Evolutionary conservation across 2,888 invertebrate genomes (phyloP), one percentile per base, ranked within the genome.

Genomic region (Metacarcinus magister): DNA sequence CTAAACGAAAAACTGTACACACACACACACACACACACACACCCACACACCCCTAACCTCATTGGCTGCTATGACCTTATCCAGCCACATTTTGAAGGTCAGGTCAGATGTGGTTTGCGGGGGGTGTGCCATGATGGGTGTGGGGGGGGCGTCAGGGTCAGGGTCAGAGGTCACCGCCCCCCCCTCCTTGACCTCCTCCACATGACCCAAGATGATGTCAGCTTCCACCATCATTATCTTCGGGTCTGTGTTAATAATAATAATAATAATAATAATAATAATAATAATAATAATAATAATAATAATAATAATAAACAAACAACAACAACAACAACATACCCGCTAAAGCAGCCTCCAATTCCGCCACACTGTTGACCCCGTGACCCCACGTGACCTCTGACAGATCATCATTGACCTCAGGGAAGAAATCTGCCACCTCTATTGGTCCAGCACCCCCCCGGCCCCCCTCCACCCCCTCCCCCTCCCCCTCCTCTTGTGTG

Each of bases 111-210:
- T 98, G 4, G 97, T 98, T 0, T 97, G 97, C 0, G 99, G 99
- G 0, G 99, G 99, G 98, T 99, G 99, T 0, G 98, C 99, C 99
- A 99, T 99, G 89, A 99, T 98, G 0, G 99, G 99, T 13, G 98
- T 54, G 8, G 13, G 13, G 48, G 48, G 13, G 48, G 48, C 39
- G 39, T 54, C 13, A 48, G 13, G 48, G 48, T 48, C 48, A 10
- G 10, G 48, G 48, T 48, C 54, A 54, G 19, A 19, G 54, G 10
- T 8, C 39, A 39, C 39, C 39, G 16, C 16, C 10, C 19, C 75
- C 5, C 23, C n/a, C 0, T 97, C 97, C 1, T 97, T 97, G 90
- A 98, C 98, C 43, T 98, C 98, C 39, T 97, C 97, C 43, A 97
- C 87, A 16, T 97, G 97, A 23, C 99, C 99, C 94, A 99, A 97